Base-by-base conservation (phyloP, 2,797 vertebrate species). In the Staurois parvus region DNA sequence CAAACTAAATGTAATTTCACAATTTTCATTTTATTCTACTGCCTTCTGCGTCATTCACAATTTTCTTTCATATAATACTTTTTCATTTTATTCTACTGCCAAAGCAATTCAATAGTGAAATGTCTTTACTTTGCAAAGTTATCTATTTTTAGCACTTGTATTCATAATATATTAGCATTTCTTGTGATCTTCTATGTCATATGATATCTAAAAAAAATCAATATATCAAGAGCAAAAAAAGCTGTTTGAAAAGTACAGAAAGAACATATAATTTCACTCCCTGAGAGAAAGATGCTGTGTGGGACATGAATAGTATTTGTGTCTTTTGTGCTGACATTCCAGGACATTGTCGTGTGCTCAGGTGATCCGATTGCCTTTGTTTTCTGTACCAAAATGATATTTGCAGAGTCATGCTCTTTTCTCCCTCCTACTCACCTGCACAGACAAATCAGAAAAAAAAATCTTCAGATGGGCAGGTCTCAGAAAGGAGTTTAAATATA, bases 351-450 rank as follows among this genome's bases (percentile, higher is more conserved):
- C 75, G 32, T 32, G 24, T 68, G 42, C 28, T 68, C 29, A 72
- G 10, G 13, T 70, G 28, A 70, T 13, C 11, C 0, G 1, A 32
- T 76, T 24, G 34, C 19, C 32, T 64, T 74, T 67, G 17, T 66
- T 69, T 19, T 42, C n/a, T 56, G 13, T n/a, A 17, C 24, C 15
- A 34, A 28, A 45, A 26, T 48, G 1, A 66, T 75, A 68, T 56
- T 70, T 76, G 74, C 74, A 56, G 67, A 62, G 17, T 84, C 82
- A 84, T 75, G 70, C 9, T 62, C 34, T 68, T 11, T 32, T 56
- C 13, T 59, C 64, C 48, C 59, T 24, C 56, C 29, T 32, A 29
- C n/a, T 70, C 64, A 72, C 48, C 32, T 78, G 29, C 26, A 7
- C 2, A 10, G 37, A 45, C 52, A 30, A 67, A 48, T 76, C 10